Evolutionary conservation across 1,140 invertebrate species (phyloP), one percentile per base, ranked within the genome.

Genomic region (Calycopis cecrops): DNA sequence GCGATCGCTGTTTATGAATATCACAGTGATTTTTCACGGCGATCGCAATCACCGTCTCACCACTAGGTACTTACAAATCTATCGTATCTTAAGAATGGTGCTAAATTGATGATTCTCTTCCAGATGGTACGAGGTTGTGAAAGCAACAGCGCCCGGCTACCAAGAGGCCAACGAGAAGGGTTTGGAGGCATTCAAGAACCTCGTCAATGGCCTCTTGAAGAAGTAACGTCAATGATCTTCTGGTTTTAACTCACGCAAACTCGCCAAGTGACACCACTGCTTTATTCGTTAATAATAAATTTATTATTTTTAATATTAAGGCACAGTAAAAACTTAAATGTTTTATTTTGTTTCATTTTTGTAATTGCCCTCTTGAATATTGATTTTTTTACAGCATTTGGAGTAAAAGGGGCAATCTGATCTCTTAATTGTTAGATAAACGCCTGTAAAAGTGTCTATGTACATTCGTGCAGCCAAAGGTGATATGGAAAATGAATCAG

Each of bases 121-220:
- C 42, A 90, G 88, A 58, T 96, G 95, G 94, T 89, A 92, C 62
- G 89, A 91, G 35, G 92, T 89, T 50, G 90, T 92, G 38, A 94
- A 94, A 79, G 83, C 81, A 35, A 90, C 90, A 4, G 90, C 92
- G 9, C 92, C 93, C 3, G 93, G 92, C 21, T 95, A 94, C 79
- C 88, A 91, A 59, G 93, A 94, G 67, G 89, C 92, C 40, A 95
- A 96, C 71, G 91, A 87, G 68, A 88, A 87, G 28, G 90, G 89
- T 1, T 72, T 88, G 58, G 79, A 83, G 37, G 87, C 86, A 14
- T 90, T 90, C 77, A 90, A 90, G 71, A 73, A 57, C 2, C 71
- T 88, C 51, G 77, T 78, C 55, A 78, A 76, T 67, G 92, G 92
- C 55, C 93, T 94, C 40, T 93, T 95, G 63, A 91, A 91, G 63